phyloP scores from a whole-genome alignment of 2,113 vertebrate genomes.

The Podarcis muralis region DNA sequence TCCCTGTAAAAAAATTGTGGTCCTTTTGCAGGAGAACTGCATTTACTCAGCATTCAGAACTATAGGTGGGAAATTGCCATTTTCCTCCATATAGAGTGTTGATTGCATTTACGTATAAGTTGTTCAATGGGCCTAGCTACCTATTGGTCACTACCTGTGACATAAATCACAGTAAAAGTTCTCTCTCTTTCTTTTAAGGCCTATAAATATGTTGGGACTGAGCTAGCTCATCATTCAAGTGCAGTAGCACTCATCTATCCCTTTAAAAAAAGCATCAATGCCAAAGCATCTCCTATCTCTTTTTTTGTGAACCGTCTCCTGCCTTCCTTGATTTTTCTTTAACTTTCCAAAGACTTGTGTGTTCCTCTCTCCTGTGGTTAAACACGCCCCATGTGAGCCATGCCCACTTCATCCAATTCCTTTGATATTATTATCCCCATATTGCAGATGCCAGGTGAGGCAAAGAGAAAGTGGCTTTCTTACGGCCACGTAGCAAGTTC shows the following conservation, averaged over 20 bases:
- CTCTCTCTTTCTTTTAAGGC: background rate
- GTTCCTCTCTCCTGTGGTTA: background rate
- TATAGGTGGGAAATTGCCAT: background rate
- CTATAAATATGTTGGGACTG: background rate
- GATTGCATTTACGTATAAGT: background rate
- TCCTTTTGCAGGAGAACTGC: background rate
- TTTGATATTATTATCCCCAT: background rate
- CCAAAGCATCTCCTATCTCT: background rate
- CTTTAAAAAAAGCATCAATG: background rate
- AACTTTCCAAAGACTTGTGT: background rate
- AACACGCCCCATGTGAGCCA: no score
- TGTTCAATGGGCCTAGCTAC: background rate
- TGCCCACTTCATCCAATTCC: background rate
- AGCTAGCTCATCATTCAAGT: background rate
- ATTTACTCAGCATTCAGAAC: background rate
- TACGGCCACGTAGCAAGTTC: background rate
- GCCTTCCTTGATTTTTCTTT: background rate
- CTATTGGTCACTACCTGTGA: background rate
- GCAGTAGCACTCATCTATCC: background rate
- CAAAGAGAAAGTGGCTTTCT: background rate
- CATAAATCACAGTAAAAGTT: background rate
- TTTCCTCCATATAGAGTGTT: background rate
- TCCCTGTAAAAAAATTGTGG: background rate
- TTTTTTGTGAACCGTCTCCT: background rate
- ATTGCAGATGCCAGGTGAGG: background rate